phyloP scores from a whole-genome alignment of 2,888 invertebrate species.

The Salpingus planirostris region DNA sequence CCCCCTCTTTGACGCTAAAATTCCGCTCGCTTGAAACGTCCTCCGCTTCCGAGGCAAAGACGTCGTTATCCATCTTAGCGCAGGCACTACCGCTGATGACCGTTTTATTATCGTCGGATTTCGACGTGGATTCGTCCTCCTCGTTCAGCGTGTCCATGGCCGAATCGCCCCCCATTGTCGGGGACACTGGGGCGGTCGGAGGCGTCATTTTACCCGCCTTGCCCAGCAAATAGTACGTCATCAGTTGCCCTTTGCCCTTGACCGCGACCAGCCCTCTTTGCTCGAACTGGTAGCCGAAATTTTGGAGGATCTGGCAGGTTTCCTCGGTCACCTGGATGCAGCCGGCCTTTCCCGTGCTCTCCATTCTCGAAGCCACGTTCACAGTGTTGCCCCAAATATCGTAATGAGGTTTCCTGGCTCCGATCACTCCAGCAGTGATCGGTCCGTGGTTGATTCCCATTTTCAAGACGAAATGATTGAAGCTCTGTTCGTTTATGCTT shows the following conservation, averaged over 20 bases:
- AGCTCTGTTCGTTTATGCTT: constrained; percentile 88
- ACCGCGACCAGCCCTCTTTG: constrained; percentile 91
- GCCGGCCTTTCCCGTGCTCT: constrained; percentile 93
- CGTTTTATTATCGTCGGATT: constrained; percentile 38
- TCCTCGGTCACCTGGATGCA: constrained; percentile 95
- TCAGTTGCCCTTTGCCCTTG: constrained; percentile 93
- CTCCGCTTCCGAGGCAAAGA: constrained; percentile 30
- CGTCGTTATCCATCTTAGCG: constrained; percentile 31
- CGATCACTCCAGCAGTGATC: constrained; percentile 91
- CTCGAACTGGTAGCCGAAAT: constrained; percentile 87
- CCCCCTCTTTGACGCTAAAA: constrained; percentile 29
- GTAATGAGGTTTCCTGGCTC: constrained; percentile 90
- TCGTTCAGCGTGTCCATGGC: constrained; percentile 41
- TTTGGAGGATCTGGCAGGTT: constrained; percentile 78
- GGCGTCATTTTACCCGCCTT: constrained; percentile 42
- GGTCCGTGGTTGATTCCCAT: constrained; percentile 95
- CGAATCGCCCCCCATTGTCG: constrained; percentile 24
- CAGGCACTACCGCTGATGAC: constrained; percentile 35
- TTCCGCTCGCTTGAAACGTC: constrained; percentile 24
- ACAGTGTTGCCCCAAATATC: constrained; percentile 97
- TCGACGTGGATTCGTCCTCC: constrained; percentile 40
- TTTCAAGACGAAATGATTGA: constrained; percentile 88
- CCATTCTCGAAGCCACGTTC: constrained; percentile 96
- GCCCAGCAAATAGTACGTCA: constrained; percentile 84
- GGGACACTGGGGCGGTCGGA: constrained; percentile 36